phyloP scores from a whole-genome alignment of 2,113 vertebrate genomes.

The Triplophysa siluroides region DNA sequence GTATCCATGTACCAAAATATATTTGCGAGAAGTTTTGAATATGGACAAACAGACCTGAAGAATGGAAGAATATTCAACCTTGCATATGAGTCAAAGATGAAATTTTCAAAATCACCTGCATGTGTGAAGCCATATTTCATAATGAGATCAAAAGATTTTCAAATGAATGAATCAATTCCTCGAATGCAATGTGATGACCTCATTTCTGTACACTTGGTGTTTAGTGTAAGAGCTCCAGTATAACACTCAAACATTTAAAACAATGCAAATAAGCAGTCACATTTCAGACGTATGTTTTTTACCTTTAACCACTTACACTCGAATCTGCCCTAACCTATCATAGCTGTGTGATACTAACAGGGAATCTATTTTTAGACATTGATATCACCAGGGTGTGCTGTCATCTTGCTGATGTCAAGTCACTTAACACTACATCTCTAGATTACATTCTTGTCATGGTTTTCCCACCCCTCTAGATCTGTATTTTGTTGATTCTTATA shows the following conservation, averaged over 20 bases:
- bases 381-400: neutral
- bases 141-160: neutral
- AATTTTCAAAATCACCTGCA: conserved; percentile 28
- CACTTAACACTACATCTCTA: neutral
- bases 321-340: neutral
- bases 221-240: neutral
- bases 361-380: conserved; percentile 13
- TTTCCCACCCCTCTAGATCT: neutral
- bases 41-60: conserved; percentile 43
- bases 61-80: neutral
- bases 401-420: neutral
- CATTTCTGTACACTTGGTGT: neutral
- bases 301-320: neutral
- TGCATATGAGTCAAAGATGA: neutral
- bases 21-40: conserved; percentile 91
- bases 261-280: neutral
- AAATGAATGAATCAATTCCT: too few species aligned
- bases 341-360: neutral
- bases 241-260: neutral
- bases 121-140: neutral
- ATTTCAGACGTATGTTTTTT: neutral
- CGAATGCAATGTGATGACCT: neutral
- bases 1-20: conserved; percentile 86
- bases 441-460: neutral
- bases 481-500: neutral